Conservation (phyloP, 2,888 invertebrate species). For the Alsophila aescularia region DNA sequence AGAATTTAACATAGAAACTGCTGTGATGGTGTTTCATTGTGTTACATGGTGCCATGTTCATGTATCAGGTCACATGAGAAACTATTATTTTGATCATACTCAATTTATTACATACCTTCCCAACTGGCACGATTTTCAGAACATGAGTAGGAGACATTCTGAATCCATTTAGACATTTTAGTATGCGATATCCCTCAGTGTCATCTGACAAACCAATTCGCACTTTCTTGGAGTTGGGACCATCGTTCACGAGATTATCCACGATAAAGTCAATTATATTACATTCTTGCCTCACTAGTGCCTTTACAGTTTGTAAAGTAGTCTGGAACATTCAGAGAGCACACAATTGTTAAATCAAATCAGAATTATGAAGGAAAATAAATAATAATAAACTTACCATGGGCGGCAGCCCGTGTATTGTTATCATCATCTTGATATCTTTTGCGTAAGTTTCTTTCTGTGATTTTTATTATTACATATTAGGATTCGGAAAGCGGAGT, state of each 20-base stretch:
- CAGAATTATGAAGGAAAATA: no score
- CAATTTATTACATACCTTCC: conserved; percentile 42
- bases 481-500: background rate
- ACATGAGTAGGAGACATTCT: conserved; percentile 53
- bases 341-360: no score
- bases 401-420: conserved; percentile 67
- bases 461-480: background rate
- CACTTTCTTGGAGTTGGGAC: conserved; percentile 62
- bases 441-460: background rate
- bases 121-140: conserved; percentile 60
- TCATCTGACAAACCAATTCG: conserved; percentile 67
- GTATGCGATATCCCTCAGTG: conserved; percentile 59
- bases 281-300: conserved; percentile 64
- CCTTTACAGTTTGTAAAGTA: conserved; percentile 68
- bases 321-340: conserved; percentile 49
- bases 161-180: conserved; percentile 67
- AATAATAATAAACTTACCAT: conserved; percentile 55
- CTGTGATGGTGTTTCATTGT: no score
- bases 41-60: no score
- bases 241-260: conserved; percentile 60
- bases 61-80: no score
- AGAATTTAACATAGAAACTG: no score
- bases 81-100: no score
- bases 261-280: conserved; percentile 68
- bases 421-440: conserved; percentile 68